A percentile compares a stretch with the other conserved stretches of the same genome.
These are phyloP conservation scores for Drosophila leonis DNA, from an alignment of 2,888 invertebrate genomes.

Conservation along the genomic window DNA sequence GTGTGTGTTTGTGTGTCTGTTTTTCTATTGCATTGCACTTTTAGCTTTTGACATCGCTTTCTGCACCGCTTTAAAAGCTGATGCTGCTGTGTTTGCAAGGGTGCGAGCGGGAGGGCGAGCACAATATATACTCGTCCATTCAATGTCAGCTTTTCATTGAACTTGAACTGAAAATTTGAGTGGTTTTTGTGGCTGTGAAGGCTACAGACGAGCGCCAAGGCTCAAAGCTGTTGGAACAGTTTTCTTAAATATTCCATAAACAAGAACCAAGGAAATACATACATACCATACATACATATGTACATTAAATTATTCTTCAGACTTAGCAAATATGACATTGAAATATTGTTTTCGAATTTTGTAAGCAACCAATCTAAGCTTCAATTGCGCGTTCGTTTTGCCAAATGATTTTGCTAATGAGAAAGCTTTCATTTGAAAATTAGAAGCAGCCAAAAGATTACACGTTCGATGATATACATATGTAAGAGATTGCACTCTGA, in stretches of 20 bases:
- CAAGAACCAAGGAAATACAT: too few species aligned
- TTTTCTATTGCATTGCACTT: slow-evolving; percentile 63
- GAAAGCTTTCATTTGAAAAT: slow-evolving; percentile 6
- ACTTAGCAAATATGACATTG: too few species aligned
- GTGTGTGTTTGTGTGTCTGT: slow-evolving; percentile 27
- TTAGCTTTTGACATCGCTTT: slow-evolving; percentile 71
- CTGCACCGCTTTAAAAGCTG: slow-evolving; percentile 53
- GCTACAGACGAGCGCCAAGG: slow-evolving; percentile 34
- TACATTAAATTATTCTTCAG: too few species aligned
- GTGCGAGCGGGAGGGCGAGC: background rate
- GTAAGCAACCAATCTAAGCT: background rate
- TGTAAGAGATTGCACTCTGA: background rate
- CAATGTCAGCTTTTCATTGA: slow-evolving; percentile 75
- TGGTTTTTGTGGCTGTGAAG: slow-evolving; percentile 35
- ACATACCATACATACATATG: too few species aligned
- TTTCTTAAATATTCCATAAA: background rate
- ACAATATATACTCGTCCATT: slow-evolving; percentile 32
- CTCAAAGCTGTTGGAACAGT: slow-evolving; percentile 9
- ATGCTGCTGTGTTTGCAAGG: slow-evolving; percentile 3
- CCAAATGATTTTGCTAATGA: background rate
- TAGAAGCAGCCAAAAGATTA: background rate
- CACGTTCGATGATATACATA: background rate
- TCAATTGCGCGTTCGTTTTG: background rate
- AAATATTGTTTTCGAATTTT: background rate
- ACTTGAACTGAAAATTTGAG: slow-evolving; percentile 72